phyloP scores from a whole-genome alignment of 2,888 invertebrate species.

The Chloromyia formosa region DNA sequence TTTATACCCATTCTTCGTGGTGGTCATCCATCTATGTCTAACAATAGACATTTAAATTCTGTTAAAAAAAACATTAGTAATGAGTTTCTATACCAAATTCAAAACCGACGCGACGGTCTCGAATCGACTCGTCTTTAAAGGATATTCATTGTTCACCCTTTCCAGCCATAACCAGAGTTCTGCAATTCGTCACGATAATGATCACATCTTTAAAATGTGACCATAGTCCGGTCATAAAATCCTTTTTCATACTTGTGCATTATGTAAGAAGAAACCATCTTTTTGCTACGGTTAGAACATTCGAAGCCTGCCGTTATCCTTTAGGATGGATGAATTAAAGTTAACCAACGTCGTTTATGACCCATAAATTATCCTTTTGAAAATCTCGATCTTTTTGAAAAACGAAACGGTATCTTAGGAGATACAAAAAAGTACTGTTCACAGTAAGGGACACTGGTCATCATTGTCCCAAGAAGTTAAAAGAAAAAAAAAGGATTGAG shows the following conservation, averaged over 20 bases:
- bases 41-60: too few relatives aligned
- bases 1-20: too few relatives aligned
- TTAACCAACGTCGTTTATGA: slow-evolving; percentile 26
- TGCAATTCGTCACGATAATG: slow-evolving; percentile 41
- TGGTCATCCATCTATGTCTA: too few relatives aligned
- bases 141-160: neutral
- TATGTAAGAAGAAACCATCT: neutral
- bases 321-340: slow-evolving; percentile 15
- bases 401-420: slow-evolving; percentile 20
- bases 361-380: slow-evolving; percentile 40
- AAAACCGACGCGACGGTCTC: too few relatives aligned
- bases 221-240: slow-evolving; percentile 2
- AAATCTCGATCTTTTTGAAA: neutral
- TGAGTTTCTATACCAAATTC: too few relatives aligned
- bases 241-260: neutral
- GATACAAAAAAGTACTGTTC: slow-evolving; percentile 1
- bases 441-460: slow-evolving; percentile 30
- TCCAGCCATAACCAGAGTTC: neutral
- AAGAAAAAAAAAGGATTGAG: slow-evolving; percentile 35
- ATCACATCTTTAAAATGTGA: slow-evolving; percentile 37
- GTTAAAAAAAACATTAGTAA: too few relatives aligned
- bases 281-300: slow-evolving; percentile 13
- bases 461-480: slow-evolving; percentile 29
- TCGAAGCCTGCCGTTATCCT: neutral
- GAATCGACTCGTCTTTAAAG: too few relatives aligned